Evolutionary conservation across 2,888 invertebrate species (phyloP), one percentile per base, ranked within the genome.

Genomic region (Calameuta idolon): DNA sequence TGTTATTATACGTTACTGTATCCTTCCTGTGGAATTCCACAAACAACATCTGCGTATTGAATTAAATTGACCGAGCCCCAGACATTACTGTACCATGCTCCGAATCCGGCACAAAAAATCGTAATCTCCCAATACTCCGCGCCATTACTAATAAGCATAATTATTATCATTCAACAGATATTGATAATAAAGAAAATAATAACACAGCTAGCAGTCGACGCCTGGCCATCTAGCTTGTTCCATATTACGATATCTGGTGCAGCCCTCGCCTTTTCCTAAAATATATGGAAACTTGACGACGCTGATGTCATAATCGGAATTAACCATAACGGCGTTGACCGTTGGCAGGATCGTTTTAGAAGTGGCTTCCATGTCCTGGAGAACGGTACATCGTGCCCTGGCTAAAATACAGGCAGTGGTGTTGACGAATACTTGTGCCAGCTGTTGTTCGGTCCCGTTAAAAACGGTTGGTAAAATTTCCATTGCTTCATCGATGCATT

Each of bases 381-480:
- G 90, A 79, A 94, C 94, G 74, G 93, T 92, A 90, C 95, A 95
- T 77, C 95, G 92, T 1, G 94, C 91, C 85, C 93, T 94, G 1
- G 95, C 94, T 79, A 95, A 89, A 80, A 95, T 93, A 87, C 95
- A 95, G 12, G 94, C 94, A 3, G 95, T 95, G 55, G 95, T 93
- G 87, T 95, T 95, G 37, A 93, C 94, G 85, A 87, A 89, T 12
- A 90, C 83, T 82, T 89, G 87, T 11, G 87, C 84, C 34, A 76
- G 40, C 55, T 85, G 79, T 9, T 80, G 81, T 75, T 85, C 83
- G 76, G 87, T 85, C n/a, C 74, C 75, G 80, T 81, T 83, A 81
- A 87, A 85, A 23, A n/a, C 75, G 77, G 71, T 81, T 4, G 85
- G 84, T 35, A 85, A 81, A 71, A 83, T 76, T 35, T 71, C 76